Evolutionary conservation across 2,888 invertebrate genomes (phyloP).

Genomic region (Caradrina clavipalpis): DNA sequence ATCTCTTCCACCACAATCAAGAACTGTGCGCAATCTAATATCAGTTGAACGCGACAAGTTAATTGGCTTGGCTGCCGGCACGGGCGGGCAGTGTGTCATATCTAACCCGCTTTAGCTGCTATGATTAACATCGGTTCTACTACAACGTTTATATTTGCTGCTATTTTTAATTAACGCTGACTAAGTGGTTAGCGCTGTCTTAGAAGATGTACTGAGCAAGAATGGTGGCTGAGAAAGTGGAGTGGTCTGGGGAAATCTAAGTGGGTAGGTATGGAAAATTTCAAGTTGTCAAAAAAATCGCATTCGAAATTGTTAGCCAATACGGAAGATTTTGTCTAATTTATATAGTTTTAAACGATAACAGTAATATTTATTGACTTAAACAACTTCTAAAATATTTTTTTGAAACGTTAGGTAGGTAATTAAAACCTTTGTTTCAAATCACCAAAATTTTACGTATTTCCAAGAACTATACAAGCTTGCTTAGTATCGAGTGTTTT

Average conservation of each 20-base stretch:
- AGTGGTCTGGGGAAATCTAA: not conserved
- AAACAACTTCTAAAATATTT: too few species aligned
- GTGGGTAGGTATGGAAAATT: not conserved
- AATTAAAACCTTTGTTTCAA: too few species aligned
- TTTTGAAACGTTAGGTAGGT: too few species aligned
- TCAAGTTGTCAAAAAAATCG: too few species aligned
- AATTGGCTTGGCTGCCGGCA: slow-evolving; percentile 49
- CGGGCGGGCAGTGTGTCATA: slow-evolving; percentile 29
- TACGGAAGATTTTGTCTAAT: too few species aligned
- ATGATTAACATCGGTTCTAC: slow-evolving; percentile 26
- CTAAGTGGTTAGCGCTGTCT: not conserved
- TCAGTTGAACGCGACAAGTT: slow-evolving; percentile 54
- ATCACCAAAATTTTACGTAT: too few species aligned
- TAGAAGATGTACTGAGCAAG: not conserved
- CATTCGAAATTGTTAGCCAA: too few species aligned
- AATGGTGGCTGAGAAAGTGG: not conserved
- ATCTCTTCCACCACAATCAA: slow-evolving; percentile 2
- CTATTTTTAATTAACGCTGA: slow-evolving; percentile 20
- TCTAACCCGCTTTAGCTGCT: slow-evolving; percentile 1
- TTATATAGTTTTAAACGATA: too few species aligned
- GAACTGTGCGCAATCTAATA: slow-evolving; percentile 39
- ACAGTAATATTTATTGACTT: too few species aligned
- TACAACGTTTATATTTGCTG: slow-evolving; percentile 10
- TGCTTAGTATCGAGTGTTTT: too few species aligned
- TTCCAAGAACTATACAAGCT: too few species aligned